Conservation (phyloP, 2,797 vertebrate genomes). For the Orientallactaga sibirica region DNA sequence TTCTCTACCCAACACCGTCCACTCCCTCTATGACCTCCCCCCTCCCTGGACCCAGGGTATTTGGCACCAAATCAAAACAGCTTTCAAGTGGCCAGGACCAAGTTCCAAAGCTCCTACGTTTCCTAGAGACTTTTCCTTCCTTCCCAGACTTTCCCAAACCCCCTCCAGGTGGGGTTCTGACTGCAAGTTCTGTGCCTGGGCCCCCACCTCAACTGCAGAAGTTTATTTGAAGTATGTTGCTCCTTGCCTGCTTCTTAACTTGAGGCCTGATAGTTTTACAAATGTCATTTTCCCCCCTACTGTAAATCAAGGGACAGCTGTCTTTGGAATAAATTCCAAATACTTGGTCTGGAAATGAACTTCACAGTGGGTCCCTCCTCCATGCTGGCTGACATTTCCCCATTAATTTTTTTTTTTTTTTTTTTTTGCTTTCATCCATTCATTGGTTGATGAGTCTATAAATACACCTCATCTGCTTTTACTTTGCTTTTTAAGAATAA, state of each 20-base stretch:
- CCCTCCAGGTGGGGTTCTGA: conserved; percentile 59
- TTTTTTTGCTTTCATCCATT: conserved; percentile 88
- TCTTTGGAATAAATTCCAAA: conserved; percentile 86
- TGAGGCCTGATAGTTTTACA: conserved; percentile 77
- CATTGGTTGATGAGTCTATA: conserved; percentile 89
- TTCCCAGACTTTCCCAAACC: conserved; percentile 47
- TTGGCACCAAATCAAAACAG: conserved; percentile 84
- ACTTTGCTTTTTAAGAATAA: conserved; percentile 90
- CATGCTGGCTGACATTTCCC: conserved; percentile 87
- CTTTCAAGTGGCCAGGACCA: conserved; percentile 76
- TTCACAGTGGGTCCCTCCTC: conserved; percentile 84
- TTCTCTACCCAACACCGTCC: neutral
- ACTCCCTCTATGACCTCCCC: neutral
- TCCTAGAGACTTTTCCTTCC: conserved; percentile 75
- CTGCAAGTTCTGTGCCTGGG: neutral
- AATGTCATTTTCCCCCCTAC: conserved; percentile 70
- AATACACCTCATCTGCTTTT: conserved; percentile 90
- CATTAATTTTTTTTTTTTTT: conserved; percentile 89
- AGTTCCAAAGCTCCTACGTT: conserved; percentile 70
- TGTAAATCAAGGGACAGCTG: conserved; percentile 84
- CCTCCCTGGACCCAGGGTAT: neutral
- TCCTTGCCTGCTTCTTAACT: conserved; percentile 83
- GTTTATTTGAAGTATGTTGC: conserved; percentile 74
- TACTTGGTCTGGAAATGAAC: conserved; percentile 87
- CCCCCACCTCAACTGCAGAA: conserved; percentile 40